A percentile compares a stretch with the other conserved stretches of the same genome.
These are phyloP conservation scores for Ifrita kowaldi DNA, from an alignment of 2,113 vertebrate species.

Conservation along the genomic window DNA sequence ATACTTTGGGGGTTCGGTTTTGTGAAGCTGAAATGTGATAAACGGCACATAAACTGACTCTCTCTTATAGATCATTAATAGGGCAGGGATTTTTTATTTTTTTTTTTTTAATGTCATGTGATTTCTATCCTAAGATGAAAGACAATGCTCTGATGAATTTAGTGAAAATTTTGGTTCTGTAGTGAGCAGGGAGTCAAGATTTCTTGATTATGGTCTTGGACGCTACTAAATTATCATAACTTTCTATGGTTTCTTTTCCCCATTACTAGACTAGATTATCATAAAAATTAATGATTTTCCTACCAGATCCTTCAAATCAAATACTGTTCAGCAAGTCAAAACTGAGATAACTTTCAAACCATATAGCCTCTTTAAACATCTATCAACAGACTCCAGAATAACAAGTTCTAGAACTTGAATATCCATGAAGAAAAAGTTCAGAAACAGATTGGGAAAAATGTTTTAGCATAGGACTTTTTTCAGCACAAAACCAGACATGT, in stretches of 20 bases:
- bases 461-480: constrained; percentile 5
- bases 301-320: not conserved
- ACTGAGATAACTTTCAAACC: not conserved
- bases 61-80: not conserved
- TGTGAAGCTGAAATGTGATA: not conserved
- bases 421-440: constrained; percentile 10
- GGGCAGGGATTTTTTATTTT: fast-evolving
- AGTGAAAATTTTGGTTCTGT: not conserved
- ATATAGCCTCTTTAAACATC: not conserved
- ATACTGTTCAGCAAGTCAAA: not conserved
- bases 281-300: not conserved
- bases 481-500: constrained; percentile 28
- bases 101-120: not conserved
- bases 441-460: not conserved
- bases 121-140: not conserved
- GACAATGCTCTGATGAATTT: not conserved
- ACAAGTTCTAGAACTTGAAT: not conserved
- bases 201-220: not conserved
- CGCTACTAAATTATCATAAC: not conserved
- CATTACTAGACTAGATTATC: not conserved
- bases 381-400: not conserved
- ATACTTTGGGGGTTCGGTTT: fast-evolving
- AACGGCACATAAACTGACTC: not conserved
- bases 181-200: not conserved
- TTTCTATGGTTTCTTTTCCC: not conserved